These are phyloP conservation scores for Trichomycterus rosablanca DNA, from an alignment of 2,113 vertebrate species.

Conservation along the genomic window DNA sequence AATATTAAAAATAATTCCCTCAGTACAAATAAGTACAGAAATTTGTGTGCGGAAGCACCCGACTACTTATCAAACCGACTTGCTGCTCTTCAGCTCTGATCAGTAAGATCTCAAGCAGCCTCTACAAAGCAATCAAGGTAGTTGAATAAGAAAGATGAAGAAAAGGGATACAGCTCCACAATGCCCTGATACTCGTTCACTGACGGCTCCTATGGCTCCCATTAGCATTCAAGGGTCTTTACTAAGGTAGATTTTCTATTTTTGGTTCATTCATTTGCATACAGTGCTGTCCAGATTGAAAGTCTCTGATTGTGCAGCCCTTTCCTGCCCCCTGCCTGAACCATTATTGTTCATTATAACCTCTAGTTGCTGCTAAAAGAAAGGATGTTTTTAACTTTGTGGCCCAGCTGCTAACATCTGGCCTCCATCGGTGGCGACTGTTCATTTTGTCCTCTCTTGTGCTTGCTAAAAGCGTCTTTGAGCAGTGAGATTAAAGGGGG, in stretches of 20 bases:
- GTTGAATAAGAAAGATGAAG: constrained; percentile 61
- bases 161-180: constrained; percentile 55
- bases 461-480: constrained; percentile 63
- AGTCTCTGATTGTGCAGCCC: constrained; percentile 31
- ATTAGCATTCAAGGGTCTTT: constrained; percentile 60
- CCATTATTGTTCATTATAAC: constrained; percentile 60
- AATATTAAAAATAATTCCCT: neutral
- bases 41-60: neutral
- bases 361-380: constrained; percentile 46
- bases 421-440: constrained; percentile 48
- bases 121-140: constrained; percentile 61
- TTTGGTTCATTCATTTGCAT: constrained; percentile 64
- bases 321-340: constrained; percentile 51
- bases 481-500: constrained; percentile 49
- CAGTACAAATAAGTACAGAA: neutral
- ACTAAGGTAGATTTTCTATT: constrained; percentile 58
- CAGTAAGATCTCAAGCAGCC: constrained; percentile 44
- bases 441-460: constrained; percentile 54
- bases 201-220: constrained; percentile 63
- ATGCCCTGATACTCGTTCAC: constrained; percentile 51
- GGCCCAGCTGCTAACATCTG: constrained; percentile 42
- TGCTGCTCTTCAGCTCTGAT: constrained; percentile 44
- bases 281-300: constrained; percentile 49
- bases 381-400: constrained; percentile 1
- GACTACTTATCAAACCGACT: constrained; percentile 20